Percentiles rank a stretch among this genome's conserved stretches.
Conservation (phyloP, 2,113 vertebrate species). For the Furnarius figulus region DNA sequence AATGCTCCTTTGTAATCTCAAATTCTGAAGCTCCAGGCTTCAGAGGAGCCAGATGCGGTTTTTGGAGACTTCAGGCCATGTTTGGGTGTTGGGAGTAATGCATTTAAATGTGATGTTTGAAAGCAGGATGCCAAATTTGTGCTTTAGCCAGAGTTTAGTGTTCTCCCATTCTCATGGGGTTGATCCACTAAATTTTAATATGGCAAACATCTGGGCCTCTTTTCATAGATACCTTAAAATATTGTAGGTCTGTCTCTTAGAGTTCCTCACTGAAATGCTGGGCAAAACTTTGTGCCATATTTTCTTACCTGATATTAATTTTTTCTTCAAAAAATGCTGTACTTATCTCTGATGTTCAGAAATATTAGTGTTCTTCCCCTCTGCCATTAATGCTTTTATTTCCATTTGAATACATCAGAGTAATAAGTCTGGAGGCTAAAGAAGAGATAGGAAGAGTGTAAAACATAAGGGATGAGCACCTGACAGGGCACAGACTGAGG, state of each 20-base stretch:
- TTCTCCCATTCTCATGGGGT: neutral
- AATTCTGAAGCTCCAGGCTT: neutral
- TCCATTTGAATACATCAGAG: slow-evolving; percentile 16
- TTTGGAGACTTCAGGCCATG: neutral
- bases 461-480: neutral
- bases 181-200: neutral
- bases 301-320: neutral
- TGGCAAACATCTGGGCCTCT: neutral
- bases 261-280: neutral
- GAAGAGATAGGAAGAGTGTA: neutral
- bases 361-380: neutral
- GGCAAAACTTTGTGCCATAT: neutral
- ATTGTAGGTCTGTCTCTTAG: neutral
- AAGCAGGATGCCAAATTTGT: neutral
- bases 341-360: neutral
- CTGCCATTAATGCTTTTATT: slow-evolving; percentile 21
- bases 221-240: neutral
- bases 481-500: neutral
- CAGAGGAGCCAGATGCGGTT: neutral
- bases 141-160: neutral
- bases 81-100: neutral
- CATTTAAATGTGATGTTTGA: neutral
- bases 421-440: neutral
- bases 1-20: neutral
- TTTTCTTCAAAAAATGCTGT: neutral